Base-by-base conservation (phyloP, 2,113 vertebrate species). In the Megaptera novaeangliae region DNA sequence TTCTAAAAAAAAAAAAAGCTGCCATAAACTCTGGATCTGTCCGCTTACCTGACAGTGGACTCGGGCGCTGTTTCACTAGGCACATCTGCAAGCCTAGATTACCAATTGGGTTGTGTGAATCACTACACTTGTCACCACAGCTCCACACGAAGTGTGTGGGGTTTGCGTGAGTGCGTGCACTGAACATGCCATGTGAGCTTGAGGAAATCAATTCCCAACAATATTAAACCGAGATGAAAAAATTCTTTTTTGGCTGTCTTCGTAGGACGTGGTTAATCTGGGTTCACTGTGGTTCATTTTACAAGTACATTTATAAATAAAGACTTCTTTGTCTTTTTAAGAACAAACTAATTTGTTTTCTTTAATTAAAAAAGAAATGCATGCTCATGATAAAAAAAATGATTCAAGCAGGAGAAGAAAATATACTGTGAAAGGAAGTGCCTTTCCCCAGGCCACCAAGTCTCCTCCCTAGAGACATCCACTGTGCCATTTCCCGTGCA, bases 241-340 rank as follows among this genome's bases (percentile, higher is more conserved):
- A 69, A 15, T 15, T 59, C 46, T n/a, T 72, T 55, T 92, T 59
- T 39, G 11, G 4, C 36, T 66, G 14, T 66, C 66, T 74, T 96
- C 77, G 10, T 44, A 59, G 34, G 31, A 94, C 87, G 34, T 29
- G 13, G 41, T 69, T 80, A 83, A 41, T 86, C 34, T 8, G 8
- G 49, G 17, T 71, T 57, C 39, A 36, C 25, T 13, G 23, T 21
- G 27, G 59, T 68, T 89, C 55, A 27, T 77, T 95, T 95, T 41
- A 74, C 63, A 57, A 85, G 64, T 41, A 36, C 17, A 61, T 52
- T 52, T 74, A 23, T 61, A 71, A 57, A 80, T 59, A 85, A 95
- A 83, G 77, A 59, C 36, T 49, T 57, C 71, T 92, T 80, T 78
- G 13, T 88, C 69, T 93, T 87, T 91, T 97, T 81, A n/a, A 49